A percentile compares a stretch with the other conserved stretches of the same genome.
Conservation (phyloP, 2,113 vertebrate genomes). For the Pristiophorus japonicus region DNA sequence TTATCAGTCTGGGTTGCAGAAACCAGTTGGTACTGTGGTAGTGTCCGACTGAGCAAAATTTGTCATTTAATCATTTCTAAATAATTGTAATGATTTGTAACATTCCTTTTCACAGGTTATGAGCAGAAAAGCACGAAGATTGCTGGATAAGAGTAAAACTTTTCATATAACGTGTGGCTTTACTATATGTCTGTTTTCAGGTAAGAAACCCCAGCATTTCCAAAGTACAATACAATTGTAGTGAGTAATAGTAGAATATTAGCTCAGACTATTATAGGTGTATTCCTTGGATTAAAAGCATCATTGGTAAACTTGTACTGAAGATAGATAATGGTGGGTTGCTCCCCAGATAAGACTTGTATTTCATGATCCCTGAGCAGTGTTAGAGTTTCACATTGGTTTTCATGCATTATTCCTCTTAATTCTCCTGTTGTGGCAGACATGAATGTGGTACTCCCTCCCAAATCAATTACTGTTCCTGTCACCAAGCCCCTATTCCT, state of each 20-base stretch:
- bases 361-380: neutral
- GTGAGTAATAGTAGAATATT: neutral
- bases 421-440: neutral
- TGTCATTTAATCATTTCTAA: neutral
- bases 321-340: neutral
- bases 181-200: conserved; percentile 83
- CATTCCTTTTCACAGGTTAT: conserved; percentile 61
- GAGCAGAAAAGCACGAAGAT: conserved; percentile 74
- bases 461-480: neutral
- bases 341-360: neutral
- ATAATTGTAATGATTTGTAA: neutral
- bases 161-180: conserved; percentile 81
- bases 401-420: neutral
- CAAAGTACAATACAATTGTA: neutral
- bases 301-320: neutral
- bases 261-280: neutral
- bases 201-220: conserved; percentile 52
- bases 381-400: too few species aligned
- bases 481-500: neutral
- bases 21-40: neutral
- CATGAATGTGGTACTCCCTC: neutral
- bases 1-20: neutral
- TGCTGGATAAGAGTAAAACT: conserved; percentile 82
- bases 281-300: neutral
- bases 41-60: neutral